These are phyloP conservation scores for Delphinus delphis DNA, from an alignment of 2,113 vertebrate genomes.

Conservation along the genomic window DNA sequence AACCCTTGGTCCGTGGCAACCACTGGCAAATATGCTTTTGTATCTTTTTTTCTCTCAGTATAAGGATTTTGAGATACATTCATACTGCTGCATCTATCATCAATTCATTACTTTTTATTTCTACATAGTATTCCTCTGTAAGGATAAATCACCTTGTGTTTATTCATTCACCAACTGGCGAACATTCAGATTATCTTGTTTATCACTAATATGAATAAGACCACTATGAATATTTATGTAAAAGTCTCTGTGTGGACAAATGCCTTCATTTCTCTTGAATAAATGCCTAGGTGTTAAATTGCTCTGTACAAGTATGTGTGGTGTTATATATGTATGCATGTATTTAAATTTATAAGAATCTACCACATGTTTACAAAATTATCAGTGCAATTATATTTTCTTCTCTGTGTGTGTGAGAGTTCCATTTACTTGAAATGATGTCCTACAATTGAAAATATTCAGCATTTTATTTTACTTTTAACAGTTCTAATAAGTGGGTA, in stretches of 20 bases:
- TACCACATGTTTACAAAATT: not conserved
- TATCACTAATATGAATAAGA: not conserved
- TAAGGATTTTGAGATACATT: not conserved
- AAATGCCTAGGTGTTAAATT: not conserved
- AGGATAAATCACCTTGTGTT: not conserved
- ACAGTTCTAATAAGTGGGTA: not conserved
- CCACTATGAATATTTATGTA: not conserved
- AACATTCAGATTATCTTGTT: not conserved
- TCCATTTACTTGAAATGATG: not conserved
- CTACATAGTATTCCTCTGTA: not conserved
- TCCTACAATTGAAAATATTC: not conserved
- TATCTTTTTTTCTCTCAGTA: not conserved
- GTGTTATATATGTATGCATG: not conserved
- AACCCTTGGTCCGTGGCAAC: not conserved
- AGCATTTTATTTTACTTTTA: not conserved
- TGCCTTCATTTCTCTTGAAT: not conserved
- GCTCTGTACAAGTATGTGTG: fast-evolving
- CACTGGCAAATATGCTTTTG: not conserved
- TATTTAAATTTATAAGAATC: not conserved
- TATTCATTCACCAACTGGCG: not conserved
- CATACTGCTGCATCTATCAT: not conserved
- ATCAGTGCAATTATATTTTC: not conserved
- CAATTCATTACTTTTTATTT: not conserved
- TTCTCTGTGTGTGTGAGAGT: not conserved
- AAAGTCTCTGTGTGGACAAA: not conserved